These are phyloP conservation scores for Platyscapa corneri DNA, from an alignment of 1,140 invertebrate genomes.

Conservation along the genomic window DNA sequence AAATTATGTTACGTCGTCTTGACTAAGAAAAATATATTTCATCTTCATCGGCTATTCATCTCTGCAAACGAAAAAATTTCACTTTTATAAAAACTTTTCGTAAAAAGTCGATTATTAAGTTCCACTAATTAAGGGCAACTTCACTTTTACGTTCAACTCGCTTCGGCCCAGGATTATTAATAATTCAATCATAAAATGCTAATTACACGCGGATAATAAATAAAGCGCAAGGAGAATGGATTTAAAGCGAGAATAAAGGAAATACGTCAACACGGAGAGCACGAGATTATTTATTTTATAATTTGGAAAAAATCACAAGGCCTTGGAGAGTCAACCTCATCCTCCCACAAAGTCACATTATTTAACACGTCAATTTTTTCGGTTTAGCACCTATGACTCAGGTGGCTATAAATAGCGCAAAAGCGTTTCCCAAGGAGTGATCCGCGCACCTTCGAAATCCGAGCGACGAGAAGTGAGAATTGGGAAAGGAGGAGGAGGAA, in stretches of 20 bases:
- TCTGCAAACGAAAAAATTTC: too few relatives aligned
- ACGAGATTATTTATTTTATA: not conserved
- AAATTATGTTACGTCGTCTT: too few relatives aligned
- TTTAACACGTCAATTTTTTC: constrained; percentile 8
- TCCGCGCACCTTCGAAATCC: not conserved
- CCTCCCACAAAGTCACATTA: not conserved
- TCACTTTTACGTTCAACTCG: not conserved
- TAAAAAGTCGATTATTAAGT: not conserved
- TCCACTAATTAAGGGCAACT: not conserved
- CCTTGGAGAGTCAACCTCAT: not conserved
- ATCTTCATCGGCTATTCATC: too few relatives aligned
- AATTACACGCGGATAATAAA: not conserved
- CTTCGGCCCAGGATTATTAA: not conserved
- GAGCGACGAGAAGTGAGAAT: not conserved
- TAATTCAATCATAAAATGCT: not conserved
- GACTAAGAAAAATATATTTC: too few relatives aligned
- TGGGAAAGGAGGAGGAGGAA: too few relatives aligned
- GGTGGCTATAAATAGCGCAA: not conserved
- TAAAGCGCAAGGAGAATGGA: not conserved
- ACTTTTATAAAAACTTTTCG: too few relatives aligned
- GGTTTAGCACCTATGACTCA: not conserved
- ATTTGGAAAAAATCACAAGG: not conserved
- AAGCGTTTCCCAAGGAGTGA: not conserved
- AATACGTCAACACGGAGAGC: not conserved
- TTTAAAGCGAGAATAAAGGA: not conserved